phyloP scores from a whole-genome alignment of 2,888 invertebrate genomes.

The Parnassius smintheus region DNA sequence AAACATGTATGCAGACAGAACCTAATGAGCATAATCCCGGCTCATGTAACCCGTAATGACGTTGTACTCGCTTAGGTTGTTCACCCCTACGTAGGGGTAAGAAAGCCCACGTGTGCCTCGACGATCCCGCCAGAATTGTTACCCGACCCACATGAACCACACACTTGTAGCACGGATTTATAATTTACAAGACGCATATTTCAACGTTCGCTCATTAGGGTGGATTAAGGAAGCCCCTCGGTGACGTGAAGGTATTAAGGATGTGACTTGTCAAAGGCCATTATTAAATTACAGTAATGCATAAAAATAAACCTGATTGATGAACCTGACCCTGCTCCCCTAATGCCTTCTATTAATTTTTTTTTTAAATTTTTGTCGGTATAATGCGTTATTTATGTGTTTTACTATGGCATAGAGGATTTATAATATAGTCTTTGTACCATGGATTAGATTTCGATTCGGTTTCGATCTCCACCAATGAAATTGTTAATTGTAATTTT shows the following conservation, averaged over 20 bases:
- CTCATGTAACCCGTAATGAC: conserved; percentile 27
- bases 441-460: no score
- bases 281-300: conserved; percentile 34
- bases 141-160: conserved; percentile 43
- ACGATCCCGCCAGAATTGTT: conserved; percentile 24
- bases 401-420: no score
- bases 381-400: no score
- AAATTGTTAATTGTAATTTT: no score
- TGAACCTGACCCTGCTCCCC: conserved; percentile 5
- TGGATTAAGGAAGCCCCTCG: conserved; percentile 63
- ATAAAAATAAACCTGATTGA: conserved; percentile 28
- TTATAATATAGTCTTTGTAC: no score
- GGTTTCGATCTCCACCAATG: no score
- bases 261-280: conserved; percentile 57
- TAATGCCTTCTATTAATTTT: no score
- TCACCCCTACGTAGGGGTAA: conserved; percentile 54
- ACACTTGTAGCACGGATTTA: conserved; percentile 59
- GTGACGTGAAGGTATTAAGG: conserved; percentile 63
- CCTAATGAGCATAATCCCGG: conserved; percentile 27
- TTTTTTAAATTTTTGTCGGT: no score
- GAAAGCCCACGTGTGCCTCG: conserved; percentile 32
- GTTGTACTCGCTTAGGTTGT: conserved; percentile 44
- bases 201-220: conserved; percentile 67
- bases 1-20: conserved; percentile 24
- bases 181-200: conserved; percentile 62